Evolutionary conservation across 1,140 invertebrate species (phyloP), one percentile per base, ranked within the genome.

Genomic region (Idris sp.): DNA sequence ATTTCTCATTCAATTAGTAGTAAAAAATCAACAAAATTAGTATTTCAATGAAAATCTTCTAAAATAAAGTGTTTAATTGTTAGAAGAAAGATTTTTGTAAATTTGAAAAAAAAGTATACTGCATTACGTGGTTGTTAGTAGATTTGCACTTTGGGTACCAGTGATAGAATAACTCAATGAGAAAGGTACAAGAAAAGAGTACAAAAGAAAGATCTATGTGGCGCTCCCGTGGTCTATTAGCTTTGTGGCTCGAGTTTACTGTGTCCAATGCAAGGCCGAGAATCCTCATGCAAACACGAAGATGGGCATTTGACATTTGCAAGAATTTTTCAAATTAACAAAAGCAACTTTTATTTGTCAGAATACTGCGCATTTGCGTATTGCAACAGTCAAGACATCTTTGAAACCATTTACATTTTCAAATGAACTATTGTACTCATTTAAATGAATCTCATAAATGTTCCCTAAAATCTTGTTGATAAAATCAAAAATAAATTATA

Each of bases 91-190:
- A n/a, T n/a, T n/a, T n/a, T n/a, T n/a, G n/a, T n/a, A n/a, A n/a
- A n/a, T 59, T 69, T 38, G 43, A 48, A 69, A n/a, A n/a, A n/a
- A n/a, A n/a, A n/a, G 35, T 69, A 44, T 43, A 44, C 41, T 18
- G 26, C 33, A 22, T 41, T 30, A 54, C 46, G 40, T 48, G 30
- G 36, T 19, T 18, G 16, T n/a, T 15, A 67, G 31, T 22, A 38
- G 43, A 58, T 35, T 53, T 28, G 40, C 59, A 56, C 36, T 35
- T 74, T 26, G 14, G 30, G 58, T 74, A 71, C 59, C 5, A 71
- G 26, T 49, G 76, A 74, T 53, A 62, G 43, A 65, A 58, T 77
- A 74, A 67, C 65, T 53, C 38, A 67, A 65, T 49, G 5, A 53
- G 54, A 28, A 19, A n/a, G 33, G 33, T 36, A 38, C 18, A 62